A percentile compares a stretch with the other conserved stretches of the same genome.
Conservation (phyloP, 1,140 invertebrate genomes). For the Saxidomus purpurata region DNA sequence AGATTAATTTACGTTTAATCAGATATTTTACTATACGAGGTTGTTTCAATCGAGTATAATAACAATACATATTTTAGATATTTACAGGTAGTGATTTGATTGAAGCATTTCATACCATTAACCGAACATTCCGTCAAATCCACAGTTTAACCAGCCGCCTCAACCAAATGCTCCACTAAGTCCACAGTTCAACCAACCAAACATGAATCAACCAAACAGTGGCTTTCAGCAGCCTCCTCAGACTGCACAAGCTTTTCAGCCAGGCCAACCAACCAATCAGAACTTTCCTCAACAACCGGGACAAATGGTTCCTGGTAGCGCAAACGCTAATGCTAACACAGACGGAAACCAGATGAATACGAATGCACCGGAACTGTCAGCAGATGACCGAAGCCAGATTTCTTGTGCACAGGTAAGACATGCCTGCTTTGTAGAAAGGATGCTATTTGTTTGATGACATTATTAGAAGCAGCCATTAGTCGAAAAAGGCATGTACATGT, state of each 20-base stretch:
- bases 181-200: constrained; percentile 29
- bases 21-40: too few species aligned
- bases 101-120: too few species aligned
- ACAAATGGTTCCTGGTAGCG: background rate
- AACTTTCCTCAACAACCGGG: constrained; percentile 31
- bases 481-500: background rate
- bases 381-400: constrained; percentile 50
- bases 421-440: too few species aligned
- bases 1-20: too few species aligned
- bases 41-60: too few species aligned
- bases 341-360: background rate
- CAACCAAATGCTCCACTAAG: background rate
- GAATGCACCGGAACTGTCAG: background rate
- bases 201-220: background rate
- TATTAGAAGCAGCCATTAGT: background rate
- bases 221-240: background rate
- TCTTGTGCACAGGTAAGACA: constrained; percentile 35
- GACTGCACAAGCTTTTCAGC: background rate
- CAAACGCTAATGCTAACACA: background rate
- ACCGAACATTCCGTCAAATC: constrained; percentile 1
- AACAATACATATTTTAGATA: too few species aligned
- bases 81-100: too few species aligned
- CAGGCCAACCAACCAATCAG: constrained; percentile 29
- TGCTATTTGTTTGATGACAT: too few species aligned
- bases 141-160: constrained; percentile 1